Percentiles rank a stretch among this genome's conserved stretches.
Conservation (phyloP, 2,797 vertebrate genomes). For the Calcarius lapponicus region DNA sequence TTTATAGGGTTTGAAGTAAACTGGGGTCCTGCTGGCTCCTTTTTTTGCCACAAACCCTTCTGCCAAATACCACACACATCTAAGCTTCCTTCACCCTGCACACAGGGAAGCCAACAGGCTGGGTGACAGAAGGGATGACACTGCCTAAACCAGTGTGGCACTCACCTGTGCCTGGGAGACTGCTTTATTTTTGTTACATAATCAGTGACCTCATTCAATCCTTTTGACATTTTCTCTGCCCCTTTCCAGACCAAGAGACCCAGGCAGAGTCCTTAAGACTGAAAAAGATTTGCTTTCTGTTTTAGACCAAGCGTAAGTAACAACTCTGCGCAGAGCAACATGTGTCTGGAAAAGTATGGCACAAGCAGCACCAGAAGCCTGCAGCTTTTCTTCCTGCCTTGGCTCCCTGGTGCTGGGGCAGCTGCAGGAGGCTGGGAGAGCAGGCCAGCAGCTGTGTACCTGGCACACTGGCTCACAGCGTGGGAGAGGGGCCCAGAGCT, state of each 20-base stretch:
- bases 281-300: not conserved
- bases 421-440: not conserved
- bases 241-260: not conserved
- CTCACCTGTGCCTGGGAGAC: not conserved
- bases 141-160: not conserved
- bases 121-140: accelerated
- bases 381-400: not conserved
- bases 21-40: not conserved
- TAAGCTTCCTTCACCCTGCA: not conserved
- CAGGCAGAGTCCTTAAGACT: not conserved
- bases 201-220: not conserved
- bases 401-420: not conserved
- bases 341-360: not conserved
- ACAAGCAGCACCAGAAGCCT: not conserved
- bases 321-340: accelerated
- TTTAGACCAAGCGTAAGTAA: accelerated
- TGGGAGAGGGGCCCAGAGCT: conserved; percentile 33
- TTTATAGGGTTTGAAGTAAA: not conserved
- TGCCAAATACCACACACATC: not conserved
- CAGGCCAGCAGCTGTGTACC: conserved; percentile 20
- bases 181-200: not conserved
- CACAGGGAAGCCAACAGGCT: not conserved
- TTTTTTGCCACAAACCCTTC: not conserved
- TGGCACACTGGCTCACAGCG: not conserved
- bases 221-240: not conserved